A percentile compares a stretch with the other conserved stretches of the same genome.
These are phyloP conservation scores for Lichenostomus cassidix DNA, from an alignment of 2,113 vertebrate genomes.

Conservation along the genomic window DNA sequence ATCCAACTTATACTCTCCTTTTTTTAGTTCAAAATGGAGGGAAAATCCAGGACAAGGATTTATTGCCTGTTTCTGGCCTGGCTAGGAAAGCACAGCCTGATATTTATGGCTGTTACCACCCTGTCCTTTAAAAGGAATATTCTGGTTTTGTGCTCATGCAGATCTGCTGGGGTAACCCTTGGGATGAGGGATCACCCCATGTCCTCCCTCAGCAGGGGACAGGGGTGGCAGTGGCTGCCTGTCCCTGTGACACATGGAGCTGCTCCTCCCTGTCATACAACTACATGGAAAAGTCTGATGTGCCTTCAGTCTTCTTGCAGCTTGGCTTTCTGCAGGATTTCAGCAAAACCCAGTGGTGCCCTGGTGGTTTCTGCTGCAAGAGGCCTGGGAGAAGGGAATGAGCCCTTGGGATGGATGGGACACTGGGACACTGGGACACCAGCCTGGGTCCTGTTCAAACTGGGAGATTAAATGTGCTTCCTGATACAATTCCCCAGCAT, in stretches of 20 bases:
- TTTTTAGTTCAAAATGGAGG: background rate
- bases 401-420: background rate
- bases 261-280: accelerated
- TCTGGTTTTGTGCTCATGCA: background rate
- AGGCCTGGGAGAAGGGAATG: background rate
- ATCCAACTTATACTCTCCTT: background rate
- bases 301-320: background rate
- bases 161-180: background rate
- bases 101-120: accelerated
- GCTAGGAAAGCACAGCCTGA: background rate
- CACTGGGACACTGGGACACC: accelerated
- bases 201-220: background rate
- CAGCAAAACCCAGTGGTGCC: accelerated
- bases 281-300: accelerated
- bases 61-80: background rate
- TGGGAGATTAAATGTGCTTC: background rate
- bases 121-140: background rate
- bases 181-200: accelerated
- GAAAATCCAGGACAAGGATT: background rate
- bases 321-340: accelerated
- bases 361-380: background rate
- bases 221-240: background rate
- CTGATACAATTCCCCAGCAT: background rate
- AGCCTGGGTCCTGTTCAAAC: background rate
- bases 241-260: accelerated